Percentiles rank a stretch among this genome's conserved stretches.
These are phyloP conservation scores for Aradus depressus DNA, from an alignment of 2,888 invertebrate genomes.

Conservation along the genomic window DNA sequence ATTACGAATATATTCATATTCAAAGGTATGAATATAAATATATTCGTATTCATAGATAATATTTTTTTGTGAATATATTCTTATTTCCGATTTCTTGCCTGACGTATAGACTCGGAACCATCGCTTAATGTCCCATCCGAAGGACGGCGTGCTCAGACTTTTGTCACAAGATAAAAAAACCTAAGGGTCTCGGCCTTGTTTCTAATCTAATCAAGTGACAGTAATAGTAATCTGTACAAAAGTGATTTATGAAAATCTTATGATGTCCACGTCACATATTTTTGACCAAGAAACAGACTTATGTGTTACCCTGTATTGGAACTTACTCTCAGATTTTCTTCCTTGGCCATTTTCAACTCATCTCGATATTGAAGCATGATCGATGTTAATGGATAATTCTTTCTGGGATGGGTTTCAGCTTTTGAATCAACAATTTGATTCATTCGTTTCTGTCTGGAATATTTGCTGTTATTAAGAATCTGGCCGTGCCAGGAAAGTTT, in stretches of 20 bases:
- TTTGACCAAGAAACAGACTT: not conserved
- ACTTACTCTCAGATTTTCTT: conserved; percentile 13
- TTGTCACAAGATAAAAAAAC: too few species aligned
- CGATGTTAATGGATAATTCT: conserved; percentile 11
- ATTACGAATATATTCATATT: too few species aligned
- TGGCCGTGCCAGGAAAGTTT: too few species aligned
- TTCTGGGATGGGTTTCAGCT: conserved; percentile 12
- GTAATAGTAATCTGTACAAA: not conserved
- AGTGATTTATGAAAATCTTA: not conserved
- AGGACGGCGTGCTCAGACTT: too few species aligned
- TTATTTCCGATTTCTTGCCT: too few species aligned
- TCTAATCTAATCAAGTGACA: not conserved
- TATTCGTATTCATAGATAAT: too few species aligned
- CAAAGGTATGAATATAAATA: too few species aligned
- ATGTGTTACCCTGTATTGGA: too few species aligned
- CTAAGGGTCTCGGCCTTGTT: not conserved
- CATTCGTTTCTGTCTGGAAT: conserved; percentile 16
- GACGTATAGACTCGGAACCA: too few species aligned
- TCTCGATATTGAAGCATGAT: conserved; percentile 14
- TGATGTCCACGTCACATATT: not conserved
- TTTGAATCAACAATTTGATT: conserved; percentile 8
- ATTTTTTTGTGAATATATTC: too few species aligned
- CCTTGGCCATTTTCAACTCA: conserved; percentile 10
- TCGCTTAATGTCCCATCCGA: too few species aligned
- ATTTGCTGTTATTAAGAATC: too few species aligned